Conservation (phyloP, 2,888 invertebrate species). For the Trissoscelio sp. region DNA sequence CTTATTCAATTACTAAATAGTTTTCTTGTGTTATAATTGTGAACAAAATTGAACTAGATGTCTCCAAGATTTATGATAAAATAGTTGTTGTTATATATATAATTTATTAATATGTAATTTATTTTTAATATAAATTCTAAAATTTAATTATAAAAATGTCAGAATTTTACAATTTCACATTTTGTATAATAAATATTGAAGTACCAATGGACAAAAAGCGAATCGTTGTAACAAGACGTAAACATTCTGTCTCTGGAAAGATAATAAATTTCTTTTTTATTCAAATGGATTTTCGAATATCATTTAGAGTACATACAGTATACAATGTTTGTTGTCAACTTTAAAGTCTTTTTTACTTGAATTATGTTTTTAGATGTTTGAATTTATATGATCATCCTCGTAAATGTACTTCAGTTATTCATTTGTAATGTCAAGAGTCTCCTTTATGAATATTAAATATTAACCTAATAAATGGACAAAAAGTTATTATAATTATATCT, state of each 20-base stretch:
- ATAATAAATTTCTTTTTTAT: constrained; percentile 7
- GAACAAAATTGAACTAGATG: constrained; percentile 3
- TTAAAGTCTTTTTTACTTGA: background rate
- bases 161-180: too few species aligned
- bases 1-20: constrained; percentile 26
- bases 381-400: background rate
- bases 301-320: background rate
- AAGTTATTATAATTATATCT: too few species aligned
- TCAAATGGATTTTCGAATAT: constrained; percentile 3
- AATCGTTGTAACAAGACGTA: background rate
- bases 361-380: background rate
- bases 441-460: too few species aligned
- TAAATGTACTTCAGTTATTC: background rate
- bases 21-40: constrained; percentile 12
- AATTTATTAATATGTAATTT: background rate
- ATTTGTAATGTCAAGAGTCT: background rate
- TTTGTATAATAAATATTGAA: background rate
- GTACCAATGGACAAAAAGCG: background rate
- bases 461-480: too few species aligned
- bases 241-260: background rate
- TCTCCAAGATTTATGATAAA: background rate
- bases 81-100: background rate
- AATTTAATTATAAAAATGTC: background rate
- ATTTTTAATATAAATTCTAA: background rate
- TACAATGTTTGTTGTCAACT: background rate